Base-by-base conservation (phyloP, 2,113 vertebrate species). In the Prionailurus bengalensis region DNA sequence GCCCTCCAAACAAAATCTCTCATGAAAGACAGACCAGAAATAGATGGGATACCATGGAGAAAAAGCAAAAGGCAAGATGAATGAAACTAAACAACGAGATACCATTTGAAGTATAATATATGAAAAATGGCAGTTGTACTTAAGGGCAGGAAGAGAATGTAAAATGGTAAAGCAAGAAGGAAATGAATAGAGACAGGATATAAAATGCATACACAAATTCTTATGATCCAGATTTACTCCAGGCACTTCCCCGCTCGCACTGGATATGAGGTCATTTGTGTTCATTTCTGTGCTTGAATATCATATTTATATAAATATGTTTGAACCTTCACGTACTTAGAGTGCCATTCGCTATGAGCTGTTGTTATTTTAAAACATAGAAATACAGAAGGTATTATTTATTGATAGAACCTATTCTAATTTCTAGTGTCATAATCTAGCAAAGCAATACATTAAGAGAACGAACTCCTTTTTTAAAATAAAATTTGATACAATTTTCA, bases 1-100 rank as follows among this genome's bases (percentile, higher is more conserved):
- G n/a, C 17, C 36, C 70, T 83, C n/a, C 89, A 94, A 90, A n/a
- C 79, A 89, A 96, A 96, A 79, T 70, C 58, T 94, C 36, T 84
- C 23, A 45, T 74, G 39, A 93, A 82, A 94, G 61, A 80, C 12
- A 84, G 81, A n/a, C 4, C 48, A 36, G 51, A 92, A 92, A 85
- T 68, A 84, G 74, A 86, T 11, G 2, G 6, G 48, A 73, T 81
- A 55, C 36, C 8, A 88, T 0, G 27, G 21, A 31, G 31, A 29
- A 25, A 65, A 90, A 39, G 31, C 36, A 70, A 71, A 87, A 25
- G 39, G 11, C 61, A 61, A 82, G 55, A 73, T 25, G 48, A 88
- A 91, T 71, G 70, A 90, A 94, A 92, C 25, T 88, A 45, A 80
- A 91, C 48, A 61, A 61, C 23, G 42, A 76, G 10, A 45, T 58